Evolutionary conservation across 2,888 invertebrate genomes (phyloP).

Genomic region (Anarsia innoxiella): DNA sequence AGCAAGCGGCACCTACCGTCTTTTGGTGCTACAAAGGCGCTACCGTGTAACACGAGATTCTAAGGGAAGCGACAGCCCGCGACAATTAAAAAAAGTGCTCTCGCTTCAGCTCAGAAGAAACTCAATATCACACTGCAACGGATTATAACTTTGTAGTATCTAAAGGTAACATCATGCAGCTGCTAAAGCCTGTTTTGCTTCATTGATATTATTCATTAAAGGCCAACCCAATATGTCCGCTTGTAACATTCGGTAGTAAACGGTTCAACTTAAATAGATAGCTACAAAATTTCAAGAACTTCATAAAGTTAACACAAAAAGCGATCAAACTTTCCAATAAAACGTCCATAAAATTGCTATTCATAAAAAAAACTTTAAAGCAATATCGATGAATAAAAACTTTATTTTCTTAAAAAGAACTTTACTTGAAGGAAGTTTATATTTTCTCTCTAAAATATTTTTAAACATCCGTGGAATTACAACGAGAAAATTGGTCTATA

Average conservation of each 20-base stretch:
- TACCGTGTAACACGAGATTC: slow-evolving; percentile 66
- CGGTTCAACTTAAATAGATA: no score
- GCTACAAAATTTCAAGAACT: no score
- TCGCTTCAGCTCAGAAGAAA: slow-evolving; percentile 67
- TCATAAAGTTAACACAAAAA: no score
- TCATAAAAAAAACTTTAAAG: slow-evolving; percentile 3
- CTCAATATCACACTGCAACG: slow-evolving; percentile 62
- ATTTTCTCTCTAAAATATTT: slow-evolving; percentile 21
- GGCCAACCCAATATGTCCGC: no score
- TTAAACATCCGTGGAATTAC: slow-evolving; percentile 33
- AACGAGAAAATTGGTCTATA: slow-evolving; percentile 46
- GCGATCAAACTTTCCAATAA: no score
- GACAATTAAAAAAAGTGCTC: slow-evolving; percentile 49
- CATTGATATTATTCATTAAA: no score
- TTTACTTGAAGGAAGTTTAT: slow-evolving; percentile 18
- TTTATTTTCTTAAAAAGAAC: slow-evolving; percentile 8
- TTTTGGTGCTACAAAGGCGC: slow-evolving; percentile 51
- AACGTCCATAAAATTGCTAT: not conserved
- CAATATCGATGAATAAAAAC: not conserved
- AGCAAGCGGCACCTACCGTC: slow-evolving; percentile 41
- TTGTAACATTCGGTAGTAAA: no score
- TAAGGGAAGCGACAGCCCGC: slow-evolving; percentile 64
- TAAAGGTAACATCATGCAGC: slow-evolving; percentile 58
- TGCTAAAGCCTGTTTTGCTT: no score
- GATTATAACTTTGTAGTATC: slow-evolving; percentile 73